Percentiles rank a stretch among this genome's conserved stretches.
Conservation (phyloP, 30 jellyfish, hydroid and myxozoan genomes). For the Nemopilema nomurai region DNA sequence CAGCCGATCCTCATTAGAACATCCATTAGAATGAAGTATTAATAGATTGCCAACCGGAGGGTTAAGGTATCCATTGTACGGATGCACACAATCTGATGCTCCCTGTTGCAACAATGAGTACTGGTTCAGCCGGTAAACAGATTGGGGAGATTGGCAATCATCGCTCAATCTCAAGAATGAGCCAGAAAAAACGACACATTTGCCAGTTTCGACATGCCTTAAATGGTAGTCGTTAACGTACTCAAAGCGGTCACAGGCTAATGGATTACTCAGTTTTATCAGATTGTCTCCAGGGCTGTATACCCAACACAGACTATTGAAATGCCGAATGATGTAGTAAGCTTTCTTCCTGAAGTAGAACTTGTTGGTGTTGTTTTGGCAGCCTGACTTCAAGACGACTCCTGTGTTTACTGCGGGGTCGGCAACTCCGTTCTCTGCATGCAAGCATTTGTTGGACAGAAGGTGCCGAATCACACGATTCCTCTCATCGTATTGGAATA, state of each 20-base stretch:
- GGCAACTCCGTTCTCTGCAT: constrained; percentile 1
- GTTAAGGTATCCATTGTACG: neutral
- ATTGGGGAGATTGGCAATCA: constrained; percentile 1
- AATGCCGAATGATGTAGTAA: constrained; percentile 24
- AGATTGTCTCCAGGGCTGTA: neutral
- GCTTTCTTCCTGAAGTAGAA: constrained; percentile 4
- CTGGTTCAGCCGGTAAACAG: neutral
- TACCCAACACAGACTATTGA: constrained; percentile 11
- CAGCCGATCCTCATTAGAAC: neutral
- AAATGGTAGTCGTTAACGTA: constrained; percentile 6
- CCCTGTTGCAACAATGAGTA: neutral
- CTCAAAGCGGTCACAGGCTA: constrained; percentile 30
- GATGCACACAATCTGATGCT: neutral
- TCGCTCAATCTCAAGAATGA: neutral
- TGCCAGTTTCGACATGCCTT: constrained; percentile 6
- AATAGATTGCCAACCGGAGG: neutral
- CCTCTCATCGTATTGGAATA: neutral
- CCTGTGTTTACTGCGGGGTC: neutral
- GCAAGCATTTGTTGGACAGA: neutral
- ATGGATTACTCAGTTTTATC: constrained; percentile 1
- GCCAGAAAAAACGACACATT: constrained; percentile 6
- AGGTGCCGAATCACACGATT: neutral
- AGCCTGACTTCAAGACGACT: neutral
- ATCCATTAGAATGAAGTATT: neutral
- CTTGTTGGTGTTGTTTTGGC: neutral